Percentiles rank a stretch among this genome's conserved stretches.
phyloP scores from a whole-genome alignment of 2,888 invertebrate genomes.

The Hanleya hanleyi region DNA sequence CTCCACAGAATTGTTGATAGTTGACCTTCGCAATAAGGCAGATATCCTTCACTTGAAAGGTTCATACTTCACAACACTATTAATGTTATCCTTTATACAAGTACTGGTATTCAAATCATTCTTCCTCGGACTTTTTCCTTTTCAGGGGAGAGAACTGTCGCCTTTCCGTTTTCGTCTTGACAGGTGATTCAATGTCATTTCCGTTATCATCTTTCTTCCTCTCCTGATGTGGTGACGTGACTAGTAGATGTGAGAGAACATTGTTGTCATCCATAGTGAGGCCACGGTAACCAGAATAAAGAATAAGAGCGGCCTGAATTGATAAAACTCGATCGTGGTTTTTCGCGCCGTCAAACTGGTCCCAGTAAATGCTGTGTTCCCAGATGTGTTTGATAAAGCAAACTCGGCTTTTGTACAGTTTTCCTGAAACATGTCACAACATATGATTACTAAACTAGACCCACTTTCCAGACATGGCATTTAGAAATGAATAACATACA shows the following conservation, averaged over 20 bases:
- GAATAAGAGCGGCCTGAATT: constrained; percentile 68
- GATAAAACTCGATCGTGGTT: constrained; percentile 68
- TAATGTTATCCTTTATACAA: no score
- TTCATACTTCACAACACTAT: no score
- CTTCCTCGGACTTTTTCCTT: neutral
- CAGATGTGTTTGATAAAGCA: constrained; percentile 69
- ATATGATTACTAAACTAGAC: neutral
- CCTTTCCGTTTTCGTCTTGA: neutral
- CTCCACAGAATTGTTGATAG: no score
- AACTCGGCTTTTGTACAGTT: constrained; percentile 69
- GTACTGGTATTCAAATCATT: no score
- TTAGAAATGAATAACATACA: no score
- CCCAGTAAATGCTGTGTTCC: constrained; percentile 70
- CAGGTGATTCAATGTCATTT: neutral
- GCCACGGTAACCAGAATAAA: constrained; percentile 50
- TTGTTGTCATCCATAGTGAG: constrained; percentile 26
- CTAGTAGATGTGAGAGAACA: constrained; percentile 49
- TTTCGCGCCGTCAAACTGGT: constrained; percentile 63
- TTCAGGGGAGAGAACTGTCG: constrained; percentile 5
- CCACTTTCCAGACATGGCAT: no score
- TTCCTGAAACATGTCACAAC: constrained; percentile 51
- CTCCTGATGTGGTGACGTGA: constrained; percentile 52
- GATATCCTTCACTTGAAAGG: no score
- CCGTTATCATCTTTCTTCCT: constrained; percentile 26
- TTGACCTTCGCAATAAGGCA: no score